Base-by-base conservation (phyloP, 2,113 vertebrate species). In the Plotosus lineatus region DNA sequence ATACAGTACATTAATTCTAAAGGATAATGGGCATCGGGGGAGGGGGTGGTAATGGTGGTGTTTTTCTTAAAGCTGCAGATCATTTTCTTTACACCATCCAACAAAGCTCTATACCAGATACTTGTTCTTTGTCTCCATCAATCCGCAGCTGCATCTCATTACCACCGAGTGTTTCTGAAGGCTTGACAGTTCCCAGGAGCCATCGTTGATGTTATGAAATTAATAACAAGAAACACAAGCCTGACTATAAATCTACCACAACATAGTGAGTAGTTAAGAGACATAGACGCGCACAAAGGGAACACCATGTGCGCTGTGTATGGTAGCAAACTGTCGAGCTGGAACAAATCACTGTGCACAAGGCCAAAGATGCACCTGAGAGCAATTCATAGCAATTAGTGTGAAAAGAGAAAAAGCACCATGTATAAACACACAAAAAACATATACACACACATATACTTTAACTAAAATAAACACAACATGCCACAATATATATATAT, bases 361-460 rank as follows among this genome's bases (percentile, higher is more conserved):
- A 42, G 73, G 73, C 36, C 53, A 58, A 75, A 9, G 23, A 42
- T 26, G 73, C 73, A 75, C 73, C 53, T 75, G 73, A 75, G 53
- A 75, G 23, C 53, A 58, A 75, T 75, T 42, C 53, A 75, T 28
- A 75, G 73, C 73, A 75, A 28, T 75, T 75, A 75, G 73, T 19
- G 33, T 14, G 73, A 56, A 55, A 55, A 75, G 53, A 75, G 51
- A 58, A 40, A 75, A n/a, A 26, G 14, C 53, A 58, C 21, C 15
- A 40, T 58, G 33, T 23, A 75, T 75, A 58, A 75, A 56, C 73
- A 40, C 73, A 26, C 50, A 28, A 9, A 69, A 28, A 9, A 69
- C 4, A 15, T 6, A 69, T 1, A 50, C 1, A 50, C 8, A 11
- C 46, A 33, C 8, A 72, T 15, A 69, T 40, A 6, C 23, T n/a